Evolutionary conservation across 2,888 invertebrate species (phyloP).

Genomic region (Hermaeophaga mercurialis): DNA sequence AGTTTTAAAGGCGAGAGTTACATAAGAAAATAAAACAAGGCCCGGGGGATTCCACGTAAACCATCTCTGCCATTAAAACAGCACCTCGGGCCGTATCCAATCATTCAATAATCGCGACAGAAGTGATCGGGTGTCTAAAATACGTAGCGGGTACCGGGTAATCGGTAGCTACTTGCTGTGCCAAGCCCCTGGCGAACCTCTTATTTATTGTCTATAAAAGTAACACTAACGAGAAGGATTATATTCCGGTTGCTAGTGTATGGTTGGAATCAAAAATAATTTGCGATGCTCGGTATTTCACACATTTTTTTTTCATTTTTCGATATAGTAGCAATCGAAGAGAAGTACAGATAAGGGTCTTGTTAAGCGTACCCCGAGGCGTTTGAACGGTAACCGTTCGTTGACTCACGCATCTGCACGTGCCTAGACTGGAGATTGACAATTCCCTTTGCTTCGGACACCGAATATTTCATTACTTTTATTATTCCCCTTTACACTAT

Average conservation of each 20-base stretch:
- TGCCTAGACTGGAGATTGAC: constrained; percentile 49
- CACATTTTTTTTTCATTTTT: constrained; percentile 27
- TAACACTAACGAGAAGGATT: not conserved
- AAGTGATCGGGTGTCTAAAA: constrained; percentile 45
- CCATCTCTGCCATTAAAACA: constrained; percentile 51
- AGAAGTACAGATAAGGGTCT: constrained; percentile 45
- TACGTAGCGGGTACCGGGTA: constrained; percentile 39
- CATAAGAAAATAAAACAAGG: not conserved
- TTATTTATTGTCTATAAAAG: constrained; percentile 1
- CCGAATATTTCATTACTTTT: constrained; percentile 43
- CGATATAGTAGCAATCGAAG: constrained; percentile 44
- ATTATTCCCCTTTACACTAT: constrained; percentile 41
- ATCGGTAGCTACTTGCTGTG: constrained; percentile 46
- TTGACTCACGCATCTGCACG: constrained; percentile 50
- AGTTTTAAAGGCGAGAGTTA: constrained; percentile 3
- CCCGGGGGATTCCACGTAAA: constrained; percentile 5
- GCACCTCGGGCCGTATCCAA: constrained; percentile 50
- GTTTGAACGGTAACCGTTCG: constrained; percentile 44
- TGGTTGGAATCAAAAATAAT: not conserved
- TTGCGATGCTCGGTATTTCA: not conserved
- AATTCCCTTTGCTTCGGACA: constrained; percentile 36
- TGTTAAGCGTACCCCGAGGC: constrained; percentile 48
- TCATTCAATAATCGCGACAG: constrained; percentile 52
- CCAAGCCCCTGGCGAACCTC: constrained; percentile 38
- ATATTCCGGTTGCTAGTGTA: constrained; percentile 27